Conservation (phyloP, 2,888 invertebrate genomes). For the Selenia dentaria region DNA sequence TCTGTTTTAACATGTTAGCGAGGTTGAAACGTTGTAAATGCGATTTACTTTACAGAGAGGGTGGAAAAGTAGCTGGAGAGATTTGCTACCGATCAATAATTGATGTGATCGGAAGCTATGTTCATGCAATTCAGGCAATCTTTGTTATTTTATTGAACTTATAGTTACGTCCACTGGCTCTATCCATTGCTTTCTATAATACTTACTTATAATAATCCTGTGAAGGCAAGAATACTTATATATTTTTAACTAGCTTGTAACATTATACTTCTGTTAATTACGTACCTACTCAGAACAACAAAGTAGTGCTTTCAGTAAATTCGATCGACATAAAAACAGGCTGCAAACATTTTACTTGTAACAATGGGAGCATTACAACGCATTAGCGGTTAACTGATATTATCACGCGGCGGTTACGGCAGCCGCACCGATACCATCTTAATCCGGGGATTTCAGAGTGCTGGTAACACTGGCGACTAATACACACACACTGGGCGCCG, state of each 20-base stretch:
- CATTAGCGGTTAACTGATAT: conserved; percentile 63
- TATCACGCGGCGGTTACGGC: conserved; percentile 42
- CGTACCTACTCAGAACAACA: background rate
- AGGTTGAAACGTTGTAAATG: conserved; percentile 84
- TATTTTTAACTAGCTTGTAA: too few species aligned
- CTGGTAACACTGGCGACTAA: conserved; percentile 39
- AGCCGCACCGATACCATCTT: conserved; percentile 67
- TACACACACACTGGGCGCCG: too few species aligned
- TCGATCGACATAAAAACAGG: conserved; percentile 6
- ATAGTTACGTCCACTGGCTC: too few species aligned
- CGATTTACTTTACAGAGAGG: conserved; percentile 81
- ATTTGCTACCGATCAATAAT: conserved; percentile 72
- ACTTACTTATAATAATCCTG: too few species aligned
- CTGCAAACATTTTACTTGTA: conserved; percentile 21
- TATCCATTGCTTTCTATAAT: too few species aligned
- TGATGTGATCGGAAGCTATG: conserved; percentile 61
- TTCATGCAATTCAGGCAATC: conserved; percentile 40
- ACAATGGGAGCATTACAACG: conserved; percentile 69
- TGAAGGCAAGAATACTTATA: background rate
- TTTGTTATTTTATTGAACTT: background rate
- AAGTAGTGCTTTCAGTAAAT: background rate
- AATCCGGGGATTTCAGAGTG: conserved; percentile 59
- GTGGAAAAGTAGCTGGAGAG: conserved; percentile 78
- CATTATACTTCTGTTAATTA: too few species aligned
- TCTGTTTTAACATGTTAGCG: conserved; percentile 85